Evolutionary conservation across 2,797 vertebrate species (phyloP), one percentile per base, ranked within the genome.

Genomic region (Betta splendens): DNA sequence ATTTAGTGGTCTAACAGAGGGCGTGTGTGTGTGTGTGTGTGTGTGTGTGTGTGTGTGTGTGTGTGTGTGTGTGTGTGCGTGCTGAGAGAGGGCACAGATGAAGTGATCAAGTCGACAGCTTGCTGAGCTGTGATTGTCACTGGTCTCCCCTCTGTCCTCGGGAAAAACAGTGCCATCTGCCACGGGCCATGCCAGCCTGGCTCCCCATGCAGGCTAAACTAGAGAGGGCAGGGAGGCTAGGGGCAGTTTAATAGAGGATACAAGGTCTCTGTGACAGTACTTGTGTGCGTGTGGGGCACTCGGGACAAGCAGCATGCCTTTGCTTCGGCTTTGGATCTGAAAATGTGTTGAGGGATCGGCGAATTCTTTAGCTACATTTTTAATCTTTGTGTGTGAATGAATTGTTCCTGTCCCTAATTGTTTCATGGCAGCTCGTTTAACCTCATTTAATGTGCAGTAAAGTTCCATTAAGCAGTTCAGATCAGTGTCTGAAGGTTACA

Each of bases 141-240:
- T 79, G 88, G 87, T 78, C 58, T 74, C 79, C 69, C 56, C 83
- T 22, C 80, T 53, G 72, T 83, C 80, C 81, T 69, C 44, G 20
- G 77, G 69, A 85, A 77, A 85, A 82, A 87, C 82, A 86, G 58
- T 73, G 77, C 87, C 89, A 91, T 89, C 88, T 91, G 89, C 88
- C 81, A 68, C 26, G 12, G 80, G 83, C 85, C 25, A 56, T 65
- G 85, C 80, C 85, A 85, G 83, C 77, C 81, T 83, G 86, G 89
- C 55, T 47, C 38, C 54, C 43, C 50, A 49, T 64, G 73, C 63
- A 52, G 68, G 67, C 73, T 80, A 69, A 83, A 84, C 79, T 64
- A 62, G 66, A 70, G 79, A 75, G 85, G 77, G 67, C 76, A 79
- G 64, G 64, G 72, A 75, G 70, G 71, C 77, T 36, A 13, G 61